These are phyloP conservation scores for Carassius auratus DNA, from an alignment of 2,113 vertebrate genomes.

Conservation along the genomic window DNA sequence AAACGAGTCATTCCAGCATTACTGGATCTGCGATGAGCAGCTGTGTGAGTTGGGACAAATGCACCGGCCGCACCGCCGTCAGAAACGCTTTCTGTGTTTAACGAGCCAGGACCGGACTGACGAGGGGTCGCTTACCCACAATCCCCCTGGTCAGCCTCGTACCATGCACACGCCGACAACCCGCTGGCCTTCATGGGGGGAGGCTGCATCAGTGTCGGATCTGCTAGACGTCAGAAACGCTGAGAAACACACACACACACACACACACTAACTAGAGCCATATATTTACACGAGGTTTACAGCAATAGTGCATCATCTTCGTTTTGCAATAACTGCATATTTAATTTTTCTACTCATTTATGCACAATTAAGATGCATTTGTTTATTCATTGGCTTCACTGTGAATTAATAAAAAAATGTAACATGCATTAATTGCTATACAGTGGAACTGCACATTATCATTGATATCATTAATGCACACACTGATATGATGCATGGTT, in stretches of 20 bases:
- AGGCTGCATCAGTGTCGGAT: constrained; percentile 67
- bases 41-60: constrained; percentile 80
- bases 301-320: constrained; percentile 34
- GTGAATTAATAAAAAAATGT: background rate
- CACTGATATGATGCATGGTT: background rate
- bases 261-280: constrained; percentile 29
- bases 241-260: constrained; percentile 41
- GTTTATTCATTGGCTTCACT: constrained; percentile 21
- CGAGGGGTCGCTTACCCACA: constrained; percentile 32
- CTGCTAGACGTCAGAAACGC: constrained; percentile 25
- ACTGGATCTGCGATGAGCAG: constrained; percentile 58
- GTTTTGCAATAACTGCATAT: background rate
- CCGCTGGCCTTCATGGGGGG: constrained; percentile 73
- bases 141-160: constrained; percentile 54
- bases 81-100: constrained; percentile 14
- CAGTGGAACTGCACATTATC: background rate
- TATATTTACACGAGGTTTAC: constrained; percentile 26
- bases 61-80: constrained; percentile 61
- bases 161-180: constrained; percentile 64
- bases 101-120: constrained; percentile 26
- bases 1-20: constrained; percentile 21
- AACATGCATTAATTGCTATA: background rate
- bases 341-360: constrained; percentile 1
- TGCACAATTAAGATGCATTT: background rate
- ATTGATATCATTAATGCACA: background rate